These are phyloP conservation scores for Ochotona princeps DNA, from an alignment of 2,113 vertebrate genomes.

Conservation along the genomic window DNA sequence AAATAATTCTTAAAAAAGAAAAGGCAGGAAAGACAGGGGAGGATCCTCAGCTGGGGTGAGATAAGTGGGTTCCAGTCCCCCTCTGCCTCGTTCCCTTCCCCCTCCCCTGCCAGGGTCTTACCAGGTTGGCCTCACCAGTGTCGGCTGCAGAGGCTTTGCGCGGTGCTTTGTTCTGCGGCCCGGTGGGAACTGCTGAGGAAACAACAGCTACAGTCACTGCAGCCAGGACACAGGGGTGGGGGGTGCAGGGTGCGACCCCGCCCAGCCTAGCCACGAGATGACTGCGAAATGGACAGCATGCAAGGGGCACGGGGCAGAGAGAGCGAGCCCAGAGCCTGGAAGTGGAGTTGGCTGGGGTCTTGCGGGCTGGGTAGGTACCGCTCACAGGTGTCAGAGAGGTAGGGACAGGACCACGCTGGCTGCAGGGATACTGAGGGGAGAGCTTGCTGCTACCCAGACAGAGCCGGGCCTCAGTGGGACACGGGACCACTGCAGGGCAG, in stretches of 20 bases:
- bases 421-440: not conserved
- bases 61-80: no score
- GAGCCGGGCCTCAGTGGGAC: not conserved
- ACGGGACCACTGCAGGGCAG: not conserved
- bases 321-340: not conserved
- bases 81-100: no score
- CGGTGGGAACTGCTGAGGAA: slow-evolving; percentile 85
- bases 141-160: slow-evolving; percentile 77
- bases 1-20: no score
- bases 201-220: not conserved
- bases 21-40: no score
- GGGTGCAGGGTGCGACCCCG: no score
- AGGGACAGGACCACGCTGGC: no score
- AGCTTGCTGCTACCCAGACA: not conserved
- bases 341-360: not conserved
- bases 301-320: not conserved
- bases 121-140: slow-evolving; percentile 74
- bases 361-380: not conserved
- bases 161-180: slow-evolving; percentile 68
- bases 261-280: not conserved
- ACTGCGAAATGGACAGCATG: no score
- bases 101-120: slow-evolving; percentile 51
- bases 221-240: no score
- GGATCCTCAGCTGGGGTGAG: no score
- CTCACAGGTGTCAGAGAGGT: not conserved